Evolutionary conservation across 2,113 vertebrate species (phyloP).

Genomic region (Bubo bubo): DNA sequence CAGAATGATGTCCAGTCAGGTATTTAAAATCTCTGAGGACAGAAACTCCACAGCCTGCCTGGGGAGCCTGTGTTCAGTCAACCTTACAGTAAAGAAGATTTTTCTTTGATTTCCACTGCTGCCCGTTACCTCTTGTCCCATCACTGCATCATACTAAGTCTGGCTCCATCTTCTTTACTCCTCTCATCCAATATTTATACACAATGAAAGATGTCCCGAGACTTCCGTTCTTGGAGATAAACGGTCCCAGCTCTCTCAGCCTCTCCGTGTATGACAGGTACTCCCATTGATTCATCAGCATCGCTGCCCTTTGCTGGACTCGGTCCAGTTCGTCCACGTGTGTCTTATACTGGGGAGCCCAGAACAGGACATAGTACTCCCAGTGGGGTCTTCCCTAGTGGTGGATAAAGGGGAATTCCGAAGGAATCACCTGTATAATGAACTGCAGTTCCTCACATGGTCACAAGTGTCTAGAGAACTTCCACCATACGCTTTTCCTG

Average conservation of each 20-base stretch:
- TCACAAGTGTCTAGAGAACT: background rate
- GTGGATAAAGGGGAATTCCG: background rate
- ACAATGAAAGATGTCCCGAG: background rate
- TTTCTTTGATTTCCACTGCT: background rate
- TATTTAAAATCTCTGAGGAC: background rate
- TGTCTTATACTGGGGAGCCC: background rate
- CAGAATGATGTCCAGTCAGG: background rate
- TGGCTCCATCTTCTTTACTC: background rate
- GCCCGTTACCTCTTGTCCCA: background rate
- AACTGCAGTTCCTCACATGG: background rate
- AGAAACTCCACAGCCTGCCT: background rate
- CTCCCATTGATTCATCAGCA: background rate
- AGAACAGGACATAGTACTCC: background rate
- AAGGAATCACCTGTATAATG: background rate
- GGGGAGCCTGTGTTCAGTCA: background rate
- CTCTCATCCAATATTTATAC: too few relatives aligned
- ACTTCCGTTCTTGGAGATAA: background rate
- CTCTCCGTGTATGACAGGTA: background rate
- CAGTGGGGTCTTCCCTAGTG: background rate
- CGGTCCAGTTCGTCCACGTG: background rate
- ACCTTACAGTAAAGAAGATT: background rate
- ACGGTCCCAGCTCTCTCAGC: background rate
- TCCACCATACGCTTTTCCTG: rapidly evolving
- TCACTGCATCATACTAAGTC: background rate
- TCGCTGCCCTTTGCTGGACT: background rate